phyloP scores from a whole-genome alignment of 2,888 invertebrate species.

The Chymomyza procnemis region DNA sequence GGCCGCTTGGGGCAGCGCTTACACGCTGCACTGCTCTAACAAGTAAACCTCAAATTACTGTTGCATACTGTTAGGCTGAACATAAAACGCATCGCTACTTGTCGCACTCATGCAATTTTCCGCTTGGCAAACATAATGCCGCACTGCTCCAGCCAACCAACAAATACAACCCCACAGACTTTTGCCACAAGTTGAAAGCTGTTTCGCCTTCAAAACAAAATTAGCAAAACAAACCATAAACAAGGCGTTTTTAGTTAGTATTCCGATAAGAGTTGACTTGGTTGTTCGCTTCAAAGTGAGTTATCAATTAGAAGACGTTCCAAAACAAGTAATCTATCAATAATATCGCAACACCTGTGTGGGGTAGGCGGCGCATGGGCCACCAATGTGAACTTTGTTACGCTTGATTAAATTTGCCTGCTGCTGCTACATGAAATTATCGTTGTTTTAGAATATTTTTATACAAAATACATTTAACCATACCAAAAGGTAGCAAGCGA shows the following conservation, averaged over 20 bases:
- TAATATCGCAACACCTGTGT: conserved; percentile 18
- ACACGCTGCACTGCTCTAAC: neutral
- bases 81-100: neutral
- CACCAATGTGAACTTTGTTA: conserved; percentile 27
- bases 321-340: conserved; percentile 34
- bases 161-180: neutral
- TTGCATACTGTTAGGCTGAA: neutral
- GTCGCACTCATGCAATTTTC: neutral
- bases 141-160: neutral
- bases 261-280: neutral
- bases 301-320: conserved; percentile 28
- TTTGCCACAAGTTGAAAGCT: neutral
- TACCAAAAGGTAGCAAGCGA: too few relatives aligned
- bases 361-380: too few relatives aligned
- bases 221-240: neutral
- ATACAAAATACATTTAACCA: too few relatives aligned
- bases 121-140: neutral
- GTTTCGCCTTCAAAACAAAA: neutral
- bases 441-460: neutral
- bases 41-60: neutral
- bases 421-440: neutral
- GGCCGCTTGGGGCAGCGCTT: neutral
- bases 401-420: conserved; percentile 9
- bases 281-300: neutral
- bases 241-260: neutral